A percentile compares a stretch with the other conserved stretches of the same genome.
These are phyloP conservation scores for Phymatocera aterrima DNA, from an alignment of 2,888 invertebrate genomes.

Conservation along the genomic window DNA sequence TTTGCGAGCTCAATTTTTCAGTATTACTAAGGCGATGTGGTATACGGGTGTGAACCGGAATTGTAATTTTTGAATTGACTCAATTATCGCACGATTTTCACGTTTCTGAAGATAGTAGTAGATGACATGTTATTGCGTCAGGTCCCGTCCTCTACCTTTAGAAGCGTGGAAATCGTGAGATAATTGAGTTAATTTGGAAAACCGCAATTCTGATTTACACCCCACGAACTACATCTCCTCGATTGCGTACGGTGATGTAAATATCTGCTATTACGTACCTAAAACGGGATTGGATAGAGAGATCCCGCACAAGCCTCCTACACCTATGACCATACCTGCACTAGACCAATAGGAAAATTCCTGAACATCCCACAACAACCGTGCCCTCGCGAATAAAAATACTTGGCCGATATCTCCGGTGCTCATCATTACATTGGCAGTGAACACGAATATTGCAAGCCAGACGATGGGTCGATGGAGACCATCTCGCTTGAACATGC, in stretches of 20 bases:
- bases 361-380: slow-evolving; percentile 82
- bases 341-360: slow-evolving; percentile 80
- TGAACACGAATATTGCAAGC: slow-evolving; percentile 69
- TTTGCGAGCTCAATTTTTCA: not conserved
- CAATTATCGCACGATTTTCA: too few relatives aligned
- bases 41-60: too few relatives aligned
- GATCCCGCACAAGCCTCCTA: slow-evolving; percentile 79
- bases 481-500: slow-evolving; percentile 78
- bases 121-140: too few relatives aligned
- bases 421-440: slow-evolving; percentile 70
- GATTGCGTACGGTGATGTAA: too few relatives aligned
- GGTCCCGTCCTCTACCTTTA: too few relatives aligned
- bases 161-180: too few relatives aligned
- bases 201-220: too few relatives aligned
- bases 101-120: too few relatives aligned
- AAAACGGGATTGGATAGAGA: slow-evolving; percentile 72
- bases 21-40: too few relatives aligned
- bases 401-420: slow-evolving; percentile 77
- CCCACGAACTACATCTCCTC: too few relatives aligned
- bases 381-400: slow-evolving; percentile 80
- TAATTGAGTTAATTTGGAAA: too few relatives aligned
- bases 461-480: slow-evolving; percentile 77
- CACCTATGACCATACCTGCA: slow-evolving; percentile 75
- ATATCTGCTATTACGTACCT: slow-evolving; percentile 56
- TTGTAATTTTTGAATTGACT: too few relatives aligned